A percentile compares a stretch with the other conserved stretches of the same genome.
Evolutionary conservation across 1,140 invertebrate genomes (phyloP).

Genomic region (Cotesia typhae): DNA sequence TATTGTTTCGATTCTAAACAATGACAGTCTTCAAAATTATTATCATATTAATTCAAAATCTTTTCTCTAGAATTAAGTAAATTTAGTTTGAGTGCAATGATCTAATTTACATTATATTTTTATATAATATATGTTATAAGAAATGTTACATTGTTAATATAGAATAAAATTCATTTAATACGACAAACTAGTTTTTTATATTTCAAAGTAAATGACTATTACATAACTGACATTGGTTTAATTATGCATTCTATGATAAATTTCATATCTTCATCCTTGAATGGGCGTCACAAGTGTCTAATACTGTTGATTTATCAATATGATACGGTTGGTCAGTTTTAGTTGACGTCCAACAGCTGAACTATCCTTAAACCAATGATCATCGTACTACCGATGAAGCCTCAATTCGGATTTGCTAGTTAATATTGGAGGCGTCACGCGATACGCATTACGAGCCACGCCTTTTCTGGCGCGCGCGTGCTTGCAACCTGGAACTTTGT

Average conservation of each 20-base stretch:
- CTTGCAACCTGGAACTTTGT: constrained; percentile 18
- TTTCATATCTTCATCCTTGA: neutral
- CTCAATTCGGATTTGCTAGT: constrained; percentile 24
- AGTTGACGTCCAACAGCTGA: neutral
- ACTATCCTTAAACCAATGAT: constrained; percentile 19
- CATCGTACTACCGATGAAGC: constrained; percentile 2
- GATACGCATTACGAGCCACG: constrained; percentile 31
- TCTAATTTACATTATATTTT: no score
- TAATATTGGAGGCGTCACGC: constrained; percentile 23
- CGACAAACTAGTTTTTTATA: neutral
- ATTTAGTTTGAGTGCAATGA: no score
- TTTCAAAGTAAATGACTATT: neutral
- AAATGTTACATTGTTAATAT: no score
- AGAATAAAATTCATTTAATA: no score
- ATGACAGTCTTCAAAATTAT: no score
- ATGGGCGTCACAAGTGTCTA: constrained; percentile 17
- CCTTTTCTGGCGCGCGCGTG: constrained; percentile 20
- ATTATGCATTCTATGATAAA: neutral
- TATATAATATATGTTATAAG: no score
- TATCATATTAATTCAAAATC: no score
- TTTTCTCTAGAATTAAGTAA: no score
- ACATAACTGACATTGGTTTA: neutral
- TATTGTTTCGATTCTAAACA: no score
- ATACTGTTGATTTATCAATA: neutral
- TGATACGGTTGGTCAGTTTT: constrained; percentile 1